A percentile compares a stretch with the other conserved stretches of the same genome.
Evolutionary conservation across 2,888 invertebrate genomes (phyloP).

Genomic region (Watsonalla binaria): DNA sequence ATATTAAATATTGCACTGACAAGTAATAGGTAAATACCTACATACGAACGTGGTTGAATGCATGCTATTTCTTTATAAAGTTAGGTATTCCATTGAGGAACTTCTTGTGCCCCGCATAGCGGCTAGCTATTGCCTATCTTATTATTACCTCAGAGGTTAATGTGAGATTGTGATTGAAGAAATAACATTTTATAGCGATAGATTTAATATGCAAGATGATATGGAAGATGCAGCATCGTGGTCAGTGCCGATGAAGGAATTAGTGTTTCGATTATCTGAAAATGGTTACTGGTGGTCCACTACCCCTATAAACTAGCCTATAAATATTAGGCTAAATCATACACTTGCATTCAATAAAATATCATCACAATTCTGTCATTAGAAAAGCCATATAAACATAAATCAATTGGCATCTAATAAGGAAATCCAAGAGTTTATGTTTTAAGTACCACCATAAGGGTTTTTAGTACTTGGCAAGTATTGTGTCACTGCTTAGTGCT

Average conservation of each 20-base stretch:
- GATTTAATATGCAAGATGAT: conserved; percentile 32
- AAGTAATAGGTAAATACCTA: neutral
- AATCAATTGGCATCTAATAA: conserved; percentile 37
- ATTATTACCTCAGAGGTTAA: conserved; percentile 20
- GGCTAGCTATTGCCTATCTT: conserved; percentile 5
- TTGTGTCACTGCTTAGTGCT: neutral
- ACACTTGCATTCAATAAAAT: conserved; percentile 40
- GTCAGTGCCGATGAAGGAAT: conserved; percentile 24
- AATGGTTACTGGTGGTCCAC: conserved; percentile 13
- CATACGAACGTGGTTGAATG: neutral
- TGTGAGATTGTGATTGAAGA: conserved; percentile 33
- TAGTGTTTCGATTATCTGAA: conserved; percentile 12
- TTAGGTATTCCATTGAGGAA: neutral
- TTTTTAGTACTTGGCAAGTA: neutral
- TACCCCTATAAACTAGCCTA: conserved; percentile 25
- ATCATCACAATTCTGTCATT: conserved; percentile 28
- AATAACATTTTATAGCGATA: conserved; percentile 32
- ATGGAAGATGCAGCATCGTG: conserved; percentile 28
- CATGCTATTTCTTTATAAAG: neutral
- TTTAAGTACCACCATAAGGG: conserved; percentile 12
- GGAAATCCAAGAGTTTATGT: conserved; percentile 34
- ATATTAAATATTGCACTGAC: too few relatives aligned
- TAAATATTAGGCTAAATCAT: conserved; percentile 33
- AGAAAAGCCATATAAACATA: conserved; percentile 26
- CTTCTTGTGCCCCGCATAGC: neutral